Evolutionary conservation across 2,113 vertebrate species (phyloP), one percentile per base, ranked within the genome.

Genomic region (Azemiops feae): DNA sequence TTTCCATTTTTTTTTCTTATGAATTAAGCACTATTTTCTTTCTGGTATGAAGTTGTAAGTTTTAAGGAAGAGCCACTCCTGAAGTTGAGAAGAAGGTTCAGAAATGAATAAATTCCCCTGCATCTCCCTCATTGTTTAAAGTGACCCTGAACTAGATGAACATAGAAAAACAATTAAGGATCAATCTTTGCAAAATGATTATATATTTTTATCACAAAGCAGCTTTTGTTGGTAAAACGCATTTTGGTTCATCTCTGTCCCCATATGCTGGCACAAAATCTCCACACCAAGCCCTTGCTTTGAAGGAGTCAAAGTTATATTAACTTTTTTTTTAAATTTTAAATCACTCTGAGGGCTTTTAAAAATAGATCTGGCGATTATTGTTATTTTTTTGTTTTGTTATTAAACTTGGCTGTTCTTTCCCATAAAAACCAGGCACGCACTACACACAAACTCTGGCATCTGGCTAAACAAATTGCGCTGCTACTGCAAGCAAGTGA

Each of bases 401-500:
- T 96, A 64, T 94, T 95, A 91, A 93, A 95, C 91, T 94, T 0
- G 0, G 90, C 54, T 88, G 43, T n/a, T 30, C 60, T 93, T 87
- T 55, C 47, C 53, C 53, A 92, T 39, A 53, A 95, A 94, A 94
- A 64, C 16, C 16, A 39, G 1, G 23, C 30, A 50, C 1, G 5
- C 85, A 27, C 23, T 3, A 4, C 85, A 27, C 23, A 23, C 6
- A 5, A 1, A 87, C 20, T 60, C 95, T 93, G 87, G 88, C 90
- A 57, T 14, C 52, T 27, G 50, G 0, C 2, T 1, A 92, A 96
- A 96, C 94, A 91, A 96, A 96, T 96, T 39, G 74, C 0, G 34
- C 89, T 96, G 55, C 18, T 50, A 34, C 92, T 54, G 89, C 95
- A 94, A 94, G 95, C 88, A 86, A 96, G 95, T 90, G 94, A 95